A percentile compares a stretch with the other conserved stretches of the same genome.
Conservation (phyloP, 2,888 invertebrate genomes). For the Anthrax anthrax region DNA sequence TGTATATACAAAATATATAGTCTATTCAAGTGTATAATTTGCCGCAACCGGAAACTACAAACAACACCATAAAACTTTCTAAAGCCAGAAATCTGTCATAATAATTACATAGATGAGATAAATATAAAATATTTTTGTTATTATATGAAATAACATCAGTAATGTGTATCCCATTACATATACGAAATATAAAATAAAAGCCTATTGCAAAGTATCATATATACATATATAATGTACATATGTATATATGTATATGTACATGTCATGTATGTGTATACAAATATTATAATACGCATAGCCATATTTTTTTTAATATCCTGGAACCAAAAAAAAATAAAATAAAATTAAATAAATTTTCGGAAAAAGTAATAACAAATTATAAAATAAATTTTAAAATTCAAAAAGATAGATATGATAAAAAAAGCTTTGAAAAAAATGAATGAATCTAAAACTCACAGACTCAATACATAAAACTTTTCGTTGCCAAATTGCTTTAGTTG, state of each 20-base stretch:
- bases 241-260: too few relatives aligned
- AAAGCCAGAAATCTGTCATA: conserved; percentile 11
- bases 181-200: too few relatives aligned
- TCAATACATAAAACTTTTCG: conserved; percentile 18
- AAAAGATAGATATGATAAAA: neutral
- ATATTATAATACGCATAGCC: too few relatives aligned
- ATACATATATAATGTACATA: too few relatives aligned
- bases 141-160: too few relatives aligned
- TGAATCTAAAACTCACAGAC: conserved; percentile 9
- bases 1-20: too few relatives aligned
- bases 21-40: conserved; percentile 4
- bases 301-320: neutral
- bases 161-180: too few relatives aligned
- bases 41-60: conserved; percentile 4
- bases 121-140: neutral
- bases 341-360: too few relatives aligned
- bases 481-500: conserved; percentile 22
- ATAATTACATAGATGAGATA: conserved; percentile 4
- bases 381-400: neutral
- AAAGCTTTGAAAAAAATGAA: neutral
- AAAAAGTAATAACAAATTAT: neutral
- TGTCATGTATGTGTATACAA: too few relatives aligned
- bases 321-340: neutral
- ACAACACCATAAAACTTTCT: conserved; percentile 4
- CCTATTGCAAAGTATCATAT: too few relatives aligned